Evolutionary conservation across 1,140 invertebrate genomes (phyloP), one percentile per base, ranked within the genome.

Genomic region (Uloborus diversus): DNA sequence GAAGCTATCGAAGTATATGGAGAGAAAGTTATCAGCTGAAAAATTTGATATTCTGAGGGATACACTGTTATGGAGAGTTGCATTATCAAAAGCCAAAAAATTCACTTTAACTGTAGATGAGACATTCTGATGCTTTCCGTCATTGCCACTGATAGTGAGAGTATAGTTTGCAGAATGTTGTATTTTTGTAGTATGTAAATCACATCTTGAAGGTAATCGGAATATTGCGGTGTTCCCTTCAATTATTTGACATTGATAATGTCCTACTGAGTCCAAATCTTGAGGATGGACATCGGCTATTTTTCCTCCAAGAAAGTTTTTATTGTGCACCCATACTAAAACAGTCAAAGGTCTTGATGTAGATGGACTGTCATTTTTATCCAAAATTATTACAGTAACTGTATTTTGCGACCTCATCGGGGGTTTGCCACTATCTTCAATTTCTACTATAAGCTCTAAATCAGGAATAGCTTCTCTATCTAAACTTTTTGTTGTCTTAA

Each of bases 301-400:
- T 87, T 93, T 93, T 49, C 94, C 93, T 89, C 90, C 82, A 14
- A 86, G 85, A 27, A 88, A 86, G 62, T 69, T 69, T 61, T 91
- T 91, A 83, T 94, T 93, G 81, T 93, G 93, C 0, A 93, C 89
- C 84, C 93, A 85, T 7, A 97, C 91, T 28, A 94, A 87, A 25
- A 97, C 89, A 82, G 93, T 92, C 1, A 94, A 92, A 23, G 92
- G 93, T 82, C 96, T 90, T 9, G 94, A 89, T 17, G 91, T 91
- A 0, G 96, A 96, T 4, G 96, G 94, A 85, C 92, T 95, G 84
- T 98, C 96, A 86, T 98, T 98, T 85, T 94, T 92, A 87, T 98
- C 96, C 4, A 92, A 85, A 3, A 98, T 91, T 49, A 91, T 89
- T 27, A 98, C 91, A 11, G 89, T 90, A 20, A 96, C 89, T 13